Conservation (phyloP, 2,113 vertebrate genomes). For the Dasyornis broadbenti region DNA sequence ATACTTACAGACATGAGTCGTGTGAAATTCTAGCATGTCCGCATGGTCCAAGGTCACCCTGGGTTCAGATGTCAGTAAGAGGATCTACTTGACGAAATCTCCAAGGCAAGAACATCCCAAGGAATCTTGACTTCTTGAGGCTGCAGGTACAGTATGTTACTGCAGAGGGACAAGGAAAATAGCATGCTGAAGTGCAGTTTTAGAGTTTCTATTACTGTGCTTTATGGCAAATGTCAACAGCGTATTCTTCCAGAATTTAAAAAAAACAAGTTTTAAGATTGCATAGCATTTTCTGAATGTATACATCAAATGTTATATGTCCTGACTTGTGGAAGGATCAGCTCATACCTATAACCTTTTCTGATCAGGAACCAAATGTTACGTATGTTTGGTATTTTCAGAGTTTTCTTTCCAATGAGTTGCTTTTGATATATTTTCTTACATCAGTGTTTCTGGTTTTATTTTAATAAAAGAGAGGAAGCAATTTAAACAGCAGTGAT, state of each 20-base stretch:
- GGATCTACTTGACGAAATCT: slow-evolving; percentile 53
- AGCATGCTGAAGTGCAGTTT: not conserved
- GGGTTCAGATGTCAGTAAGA: slow-evolving; percentile 60
- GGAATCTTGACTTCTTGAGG: slow-evolving; percentile 19
- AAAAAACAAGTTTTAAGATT: rapidly evolving
- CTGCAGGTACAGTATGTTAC: not conserved
- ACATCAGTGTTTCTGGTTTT: not conserved
- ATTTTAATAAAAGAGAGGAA: not conserved
- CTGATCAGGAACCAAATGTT: not conserved
- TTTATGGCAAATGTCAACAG: not conserved
- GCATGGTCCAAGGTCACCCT: not conserved
- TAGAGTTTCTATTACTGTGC: not conserved
- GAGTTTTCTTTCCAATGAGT: not conserved
- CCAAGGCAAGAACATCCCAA: slow-evolving; percentile 48
- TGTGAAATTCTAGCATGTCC: slow-evolving; percentile 44
- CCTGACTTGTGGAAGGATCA: not conserved
- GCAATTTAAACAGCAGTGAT: not conserved
- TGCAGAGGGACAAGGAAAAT: not conserved
- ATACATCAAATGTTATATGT: not conserved
- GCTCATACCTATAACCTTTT: not conserved
- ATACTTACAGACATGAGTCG: not conserved
- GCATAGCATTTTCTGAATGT: not conserved
- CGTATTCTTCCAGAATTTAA: not conserved
- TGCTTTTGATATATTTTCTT: not conserved
- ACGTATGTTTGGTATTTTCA: not conserved